phyloP scores from a whole-genome alignment of 1,140 invertebrate genomes.

The Zaprionus africanus region DNA sequence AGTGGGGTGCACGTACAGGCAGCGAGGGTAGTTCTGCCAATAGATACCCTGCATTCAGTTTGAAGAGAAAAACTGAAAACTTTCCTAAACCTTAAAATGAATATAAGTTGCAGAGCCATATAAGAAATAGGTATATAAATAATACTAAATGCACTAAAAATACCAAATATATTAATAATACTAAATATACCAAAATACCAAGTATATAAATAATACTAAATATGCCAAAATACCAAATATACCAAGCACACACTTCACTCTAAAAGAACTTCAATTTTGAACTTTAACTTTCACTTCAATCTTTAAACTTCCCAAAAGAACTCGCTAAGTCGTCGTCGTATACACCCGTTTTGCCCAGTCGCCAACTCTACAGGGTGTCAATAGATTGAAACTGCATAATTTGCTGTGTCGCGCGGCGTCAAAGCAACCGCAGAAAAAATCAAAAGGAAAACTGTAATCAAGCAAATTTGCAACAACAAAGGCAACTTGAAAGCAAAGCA shows the following conservation, averaged over 20 bases:
- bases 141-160: too few relatives aligned
- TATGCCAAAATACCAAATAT: too few relatives aligned
- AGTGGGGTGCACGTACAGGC: neutral
- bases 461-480: slow-evolving; percentile 24
- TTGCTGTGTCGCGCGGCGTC: slow-evolving; percentile 5
- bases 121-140: too few relatives aligned
- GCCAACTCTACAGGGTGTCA: slow-evolving; percentile 10
- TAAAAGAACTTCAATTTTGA: too few relatives aligned
- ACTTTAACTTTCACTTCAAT: too few relatives aligned
- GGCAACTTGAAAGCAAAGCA: slow-evolving; percentile 4
- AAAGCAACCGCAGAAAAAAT: slow-evolving; percentile 30
- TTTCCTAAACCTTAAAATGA: too few relatives aligned
- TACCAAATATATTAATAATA: neutral
- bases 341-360: neutral
- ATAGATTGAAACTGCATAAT: slow-evolving; percentile 30
- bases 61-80: neutral
- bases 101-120: too few relatives aligned
- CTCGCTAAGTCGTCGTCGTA: neutral
- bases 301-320: too few relatives aligned
- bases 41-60: neutral
- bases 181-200: neutral
- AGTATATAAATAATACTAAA: too few relatives aligned
- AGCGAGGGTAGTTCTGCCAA: neutral
- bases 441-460: slow-evolving; percentile 29
- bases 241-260: too few relatives aligned